Evolutionary conservation across 1,140 invertebrate genomes (phyloP).

Genomic region (Araneus ventricosus): DNA sequence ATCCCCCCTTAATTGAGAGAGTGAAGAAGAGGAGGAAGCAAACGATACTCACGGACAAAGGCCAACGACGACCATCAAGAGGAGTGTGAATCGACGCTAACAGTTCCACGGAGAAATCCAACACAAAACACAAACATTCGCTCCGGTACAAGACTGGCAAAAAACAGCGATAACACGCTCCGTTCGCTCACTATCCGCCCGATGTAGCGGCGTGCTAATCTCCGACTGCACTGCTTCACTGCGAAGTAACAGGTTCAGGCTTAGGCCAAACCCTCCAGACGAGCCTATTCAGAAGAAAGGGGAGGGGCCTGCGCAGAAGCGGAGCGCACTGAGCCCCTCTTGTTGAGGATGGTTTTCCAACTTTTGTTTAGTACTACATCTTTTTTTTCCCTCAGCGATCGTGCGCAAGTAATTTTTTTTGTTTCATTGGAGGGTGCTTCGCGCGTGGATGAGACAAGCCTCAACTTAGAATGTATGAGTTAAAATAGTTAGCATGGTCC

Average conservation of each 20-base stretch:
- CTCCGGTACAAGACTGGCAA: background rate
- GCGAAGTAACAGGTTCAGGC: slow-evolving; percentile 39
- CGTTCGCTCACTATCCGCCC: background rate
- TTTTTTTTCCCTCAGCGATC: background rate
- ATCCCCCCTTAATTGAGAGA: background rate
- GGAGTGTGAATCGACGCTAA: background rate
- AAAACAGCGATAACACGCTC: background rate
- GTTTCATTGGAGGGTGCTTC: background rate
- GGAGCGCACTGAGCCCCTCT: background rate
- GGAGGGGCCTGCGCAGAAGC: slow-evolving; percentile 61
- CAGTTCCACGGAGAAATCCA: slow-evolving; percentile 30
- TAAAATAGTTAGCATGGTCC: no score
- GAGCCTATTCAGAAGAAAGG: slow-evolving; percentile 17
- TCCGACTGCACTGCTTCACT: background rate
- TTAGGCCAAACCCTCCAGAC: background rate
- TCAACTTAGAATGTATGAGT: no score
- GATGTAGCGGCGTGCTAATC: background rate
- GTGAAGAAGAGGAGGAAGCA: background rate
- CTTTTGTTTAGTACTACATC: background rate
- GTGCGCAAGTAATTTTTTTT: background rate
- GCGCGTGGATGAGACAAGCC: background rate
- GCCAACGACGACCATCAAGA: slow-evolving; percentile 55
- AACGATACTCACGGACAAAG: slow-evolving; percentile 47
- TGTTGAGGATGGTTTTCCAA: no score
- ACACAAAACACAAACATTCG: slow-evolving; percentile 34